These are phyloP conservation scores for Anarsia innoxiella DNA, from an alignment of 2,888 invertebrate genomes.

Conservation along the genomic window DNA sequence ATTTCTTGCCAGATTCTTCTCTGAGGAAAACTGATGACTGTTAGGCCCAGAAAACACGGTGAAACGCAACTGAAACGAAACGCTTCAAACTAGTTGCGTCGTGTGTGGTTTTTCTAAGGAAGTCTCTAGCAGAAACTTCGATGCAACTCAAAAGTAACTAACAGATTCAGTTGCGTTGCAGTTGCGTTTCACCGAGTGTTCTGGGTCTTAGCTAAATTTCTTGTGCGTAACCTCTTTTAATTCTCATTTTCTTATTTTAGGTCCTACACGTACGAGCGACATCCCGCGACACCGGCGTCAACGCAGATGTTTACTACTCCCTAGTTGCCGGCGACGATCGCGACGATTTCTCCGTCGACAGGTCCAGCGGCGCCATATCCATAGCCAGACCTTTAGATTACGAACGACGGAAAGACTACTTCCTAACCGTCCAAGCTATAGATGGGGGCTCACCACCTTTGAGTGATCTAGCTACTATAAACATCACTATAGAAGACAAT, in stretches of 20 bases:
- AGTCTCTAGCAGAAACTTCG: no score
- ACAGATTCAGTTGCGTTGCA: no score
- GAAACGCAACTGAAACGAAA: no score
- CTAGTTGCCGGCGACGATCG: conserved; percentile 93
- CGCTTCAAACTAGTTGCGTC: no score
- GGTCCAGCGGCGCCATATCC: conserved; percentile 82
- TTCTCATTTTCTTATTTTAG: background rate
- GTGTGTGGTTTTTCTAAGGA: no score
- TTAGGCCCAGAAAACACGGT: no score
- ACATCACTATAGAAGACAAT: conserved; percentile 88
- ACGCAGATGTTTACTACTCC: conserved; percentile 92
- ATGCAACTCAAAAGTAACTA: no score
- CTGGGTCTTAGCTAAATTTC: no score
- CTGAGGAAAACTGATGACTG: no score
- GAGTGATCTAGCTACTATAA: conserved; percentile 90
- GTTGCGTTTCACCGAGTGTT: no score
- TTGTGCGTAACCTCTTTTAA: no score
- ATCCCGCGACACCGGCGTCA: conserved; percentile 93
- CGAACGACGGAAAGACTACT: conserved; percentile 89
- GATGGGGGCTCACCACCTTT: conserved; percentile 93
- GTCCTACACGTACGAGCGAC: conserved; percentile 87
- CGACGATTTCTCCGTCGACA: conserved; percentile 86
- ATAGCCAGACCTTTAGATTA: conserved; percentile 89
- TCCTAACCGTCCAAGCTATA: conserved; percentile 90
- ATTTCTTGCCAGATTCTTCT: no score